phyloP scores from a whole-genome alignment of 1,140 invertebrate genomes.

The Tribolium madens region DNA sequence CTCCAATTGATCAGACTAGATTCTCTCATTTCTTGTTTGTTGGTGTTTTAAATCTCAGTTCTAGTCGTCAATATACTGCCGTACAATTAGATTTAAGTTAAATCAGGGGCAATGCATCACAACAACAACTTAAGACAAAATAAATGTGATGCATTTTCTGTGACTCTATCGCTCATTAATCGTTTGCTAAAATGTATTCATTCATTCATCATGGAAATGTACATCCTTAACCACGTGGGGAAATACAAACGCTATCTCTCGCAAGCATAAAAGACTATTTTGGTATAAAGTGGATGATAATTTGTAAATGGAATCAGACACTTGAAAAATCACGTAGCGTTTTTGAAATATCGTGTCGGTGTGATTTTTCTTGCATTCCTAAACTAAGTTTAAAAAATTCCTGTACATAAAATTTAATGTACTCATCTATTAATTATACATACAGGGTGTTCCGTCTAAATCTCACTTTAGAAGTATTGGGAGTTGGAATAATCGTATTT shows the following conservation, averaged over 20 bases:
- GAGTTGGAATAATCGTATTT: no score
- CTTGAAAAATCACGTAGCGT: slow-evolving; percentile 18
- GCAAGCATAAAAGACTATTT: slow-evolving; percentile 35
- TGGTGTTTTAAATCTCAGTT: slow-evolving; percentile 1
- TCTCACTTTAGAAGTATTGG: no score
- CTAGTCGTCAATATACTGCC: slow-evolving; percentile 18
- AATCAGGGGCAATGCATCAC: not conserved
- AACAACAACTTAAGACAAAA: not conserved
- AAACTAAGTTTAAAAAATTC: not conserved
- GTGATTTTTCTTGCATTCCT: not conserved
- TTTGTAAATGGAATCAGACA: slow-evolving; percentile 7
- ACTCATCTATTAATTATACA: not conserved
- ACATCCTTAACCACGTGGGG: slow-evolving; percentile 33
- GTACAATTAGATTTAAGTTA: slow-evolving; percentile 8
- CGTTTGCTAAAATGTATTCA: not conserved
- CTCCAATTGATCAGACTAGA: not conserved
- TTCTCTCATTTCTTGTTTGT: not conserved
- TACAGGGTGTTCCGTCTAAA: no score
- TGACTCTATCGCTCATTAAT: not conserved
- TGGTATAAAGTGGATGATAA: slow-evolving; percentile 27
- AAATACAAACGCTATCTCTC: slow-evolving; percentile 32
- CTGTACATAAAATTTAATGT: not conserved
- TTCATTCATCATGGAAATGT: not conserved
- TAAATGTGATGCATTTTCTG: not conserved
- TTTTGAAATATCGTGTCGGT: not conserved